phyloP scores from a whole-genome alignment of 2,113 vertebrate species.

The Ptilorrhoa leucosticta region DNA sequence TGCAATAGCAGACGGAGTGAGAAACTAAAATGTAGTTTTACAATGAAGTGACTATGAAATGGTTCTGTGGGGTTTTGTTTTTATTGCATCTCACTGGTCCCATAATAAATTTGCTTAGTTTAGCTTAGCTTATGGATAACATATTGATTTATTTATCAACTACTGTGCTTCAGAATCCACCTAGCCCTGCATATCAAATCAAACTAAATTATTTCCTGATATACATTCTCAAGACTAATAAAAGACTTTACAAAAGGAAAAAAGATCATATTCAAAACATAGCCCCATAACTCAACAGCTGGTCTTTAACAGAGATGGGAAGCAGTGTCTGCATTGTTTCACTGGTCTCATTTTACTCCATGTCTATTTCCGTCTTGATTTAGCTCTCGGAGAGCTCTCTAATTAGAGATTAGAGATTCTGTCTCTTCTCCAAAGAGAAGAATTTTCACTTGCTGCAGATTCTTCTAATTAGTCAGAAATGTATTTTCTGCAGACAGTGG shows the following conservation, averaged over 20 bases:
- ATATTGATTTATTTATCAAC: not conserved
- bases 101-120: not conserved
- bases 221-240: not conserved
- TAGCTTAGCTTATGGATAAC: not conserved
- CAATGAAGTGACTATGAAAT: not conserved
- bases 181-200: not conserved
- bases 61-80: not conserved
- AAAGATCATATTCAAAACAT: not conserved
- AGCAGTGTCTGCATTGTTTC: not conserved
- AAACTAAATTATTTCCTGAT: not conserved
- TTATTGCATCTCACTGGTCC: not conserved
- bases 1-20: not conserved
- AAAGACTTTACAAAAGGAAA: not conserved
- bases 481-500: not conserved
- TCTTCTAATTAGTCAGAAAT: not conserved
- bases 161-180: not conserved
- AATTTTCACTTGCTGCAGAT: not conserved
- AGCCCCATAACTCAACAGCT: not conserved
- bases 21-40: not conserved
- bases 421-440: not conserved
- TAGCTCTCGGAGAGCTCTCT: not conserved
- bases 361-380: not conserved
- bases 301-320: not conserved
- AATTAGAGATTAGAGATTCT: not conserved
- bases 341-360: not conserved